A percentile compares a stretch with the other conserved stretches of the same genome.
These are phyloP conservation scores for Gadus macrocephalus DNA, from an alignment of 2,113 vertebrate genomes.

Conservation along the genomic window DNA sequence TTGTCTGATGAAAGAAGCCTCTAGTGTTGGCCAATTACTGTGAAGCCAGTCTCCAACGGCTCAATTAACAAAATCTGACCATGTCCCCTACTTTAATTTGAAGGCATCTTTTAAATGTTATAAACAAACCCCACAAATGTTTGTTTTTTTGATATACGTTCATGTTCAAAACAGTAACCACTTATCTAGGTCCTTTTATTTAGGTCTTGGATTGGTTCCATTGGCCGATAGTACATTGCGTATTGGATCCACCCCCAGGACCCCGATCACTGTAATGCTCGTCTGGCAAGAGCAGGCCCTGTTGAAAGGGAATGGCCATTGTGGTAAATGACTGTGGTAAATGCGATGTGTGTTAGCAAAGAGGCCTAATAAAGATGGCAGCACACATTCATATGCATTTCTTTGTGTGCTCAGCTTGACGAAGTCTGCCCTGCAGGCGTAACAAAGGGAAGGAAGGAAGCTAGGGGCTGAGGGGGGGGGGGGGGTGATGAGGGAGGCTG, in stretches of 20 bases:
- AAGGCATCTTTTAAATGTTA: too few relatives aligned
- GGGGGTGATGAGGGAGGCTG: constrained; percentile 7
- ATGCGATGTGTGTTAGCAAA: constrained; percentile 65
- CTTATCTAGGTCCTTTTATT: not conserved
- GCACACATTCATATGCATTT: constrained; percentile 73
- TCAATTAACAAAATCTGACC: not conserved
- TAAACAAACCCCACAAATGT: too few relatives aligned
- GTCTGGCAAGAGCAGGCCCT: constrained; percentile 36
- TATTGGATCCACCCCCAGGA: constrained; percentile 46
- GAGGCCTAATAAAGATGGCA: constrained; percentile 67
- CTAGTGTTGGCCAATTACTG: too few relatives aligned
- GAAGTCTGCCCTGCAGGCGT: constrained; percentile 60
- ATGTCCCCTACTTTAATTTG: too few relatives aligned
- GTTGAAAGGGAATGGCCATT: constrained; percentile 1
- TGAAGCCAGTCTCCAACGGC: not conserved
- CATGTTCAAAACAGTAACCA: too few relatives aligned
- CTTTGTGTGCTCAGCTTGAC: constrained; percentile 75
- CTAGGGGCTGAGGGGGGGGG: constrained; percentile 58
- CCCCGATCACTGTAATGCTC: constrained; percentile 40
- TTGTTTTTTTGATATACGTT: too few relatives aligned
- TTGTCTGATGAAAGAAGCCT: too few relatives aligned
- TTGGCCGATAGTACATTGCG: constrained; percentile 41
- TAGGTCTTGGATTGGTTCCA: constrained; percentile 23
- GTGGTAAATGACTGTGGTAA: constrained; percentile 55
- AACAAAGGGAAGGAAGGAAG: constrained; percentile 77